Evolutionary conservation across 2,888 invertebrate species (phyloP), one percentile per base, ranked within the genome.

Genomic region (Panopea generosa): DNA sequence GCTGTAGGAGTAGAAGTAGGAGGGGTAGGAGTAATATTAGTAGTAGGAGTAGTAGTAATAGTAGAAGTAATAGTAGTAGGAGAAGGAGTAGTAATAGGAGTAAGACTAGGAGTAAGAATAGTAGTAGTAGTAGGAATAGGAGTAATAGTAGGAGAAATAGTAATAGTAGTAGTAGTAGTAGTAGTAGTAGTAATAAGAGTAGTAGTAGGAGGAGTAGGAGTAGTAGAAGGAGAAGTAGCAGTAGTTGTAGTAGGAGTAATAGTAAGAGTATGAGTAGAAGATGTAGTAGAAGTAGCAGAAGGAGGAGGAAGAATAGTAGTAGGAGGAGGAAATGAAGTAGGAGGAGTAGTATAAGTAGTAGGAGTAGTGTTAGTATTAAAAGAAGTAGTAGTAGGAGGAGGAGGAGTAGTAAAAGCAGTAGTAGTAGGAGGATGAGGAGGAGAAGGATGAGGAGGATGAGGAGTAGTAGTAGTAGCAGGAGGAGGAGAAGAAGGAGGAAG

Each of bases 401-500:
- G n/a, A 47, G 47, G 4, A 14, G 47, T 47, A 47, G 20, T 47
- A 14, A 16, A 9, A 47, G 47, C 16, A 14, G 7, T 47, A 47
- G 47, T 47, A 14, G 7, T 20, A 47, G 47, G 4, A 14, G 47
- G 4, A 47, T 4, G 4, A 47, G 47, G 4, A 4, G 47, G 4
- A 47, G 4, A 9, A 4, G 20, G 4, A 9, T 4, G 4, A 9
- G 20, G 3, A 47, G 47, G 4, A 47, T 6, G 4, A 47, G 47
- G 4, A 47, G 47, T 47, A 47, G 47, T 47, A 47, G 47, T 47
- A 47, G 47, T 47, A 47, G 47, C 16, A 47, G 47, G 4, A 47
- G 47, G 4, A 4, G 47, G 4, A 47, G 47, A 9, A 47, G 47
- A 9, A 47, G 47, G 4, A 47, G 47, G 4, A 47, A 16, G 4